Conservation (phyloP, 2,113 vertebrate genomes). For the Pagrus major region DNA sequence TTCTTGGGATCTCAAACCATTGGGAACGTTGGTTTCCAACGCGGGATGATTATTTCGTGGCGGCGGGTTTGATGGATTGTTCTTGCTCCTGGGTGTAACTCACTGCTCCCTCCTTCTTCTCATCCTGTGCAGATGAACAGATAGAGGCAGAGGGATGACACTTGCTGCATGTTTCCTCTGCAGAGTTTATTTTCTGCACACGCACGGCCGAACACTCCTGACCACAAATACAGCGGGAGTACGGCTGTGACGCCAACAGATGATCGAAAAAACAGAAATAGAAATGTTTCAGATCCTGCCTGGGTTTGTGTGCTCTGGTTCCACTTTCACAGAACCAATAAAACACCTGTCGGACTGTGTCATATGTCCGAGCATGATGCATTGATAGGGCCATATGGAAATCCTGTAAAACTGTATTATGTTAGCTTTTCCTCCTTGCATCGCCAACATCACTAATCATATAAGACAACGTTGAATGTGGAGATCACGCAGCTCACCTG, state of each 20-base stretch:
- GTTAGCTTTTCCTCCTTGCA: no score
- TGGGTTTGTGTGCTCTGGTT: neutral
- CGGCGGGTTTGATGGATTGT: neutral
- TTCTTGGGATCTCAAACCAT: neutral
- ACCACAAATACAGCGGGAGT: neutral
- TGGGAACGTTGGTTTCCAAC: neutral
- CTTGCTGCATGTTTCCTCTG: neutral
- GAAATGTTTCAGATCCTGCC: constrained; percentile 14
- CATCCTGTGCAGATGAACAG: constrained; percentile 19
- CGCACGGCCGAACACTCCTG: neutral
- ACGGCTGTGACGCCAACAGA: neutral
- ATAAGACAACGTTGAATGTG: no score
- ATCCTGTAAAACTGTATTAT: no score
- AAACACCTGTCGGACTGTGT: neutral
- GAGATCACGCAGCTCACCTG: no score
- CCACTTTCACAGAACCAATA: neutral
- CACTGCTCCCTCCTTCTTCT: constrained; percentile 13
- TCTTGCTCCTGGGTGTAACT: neutral
- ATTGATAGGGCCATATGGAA: no score
- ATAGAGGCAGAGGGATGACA: neutral
- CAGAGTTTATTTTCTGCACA: neutral
- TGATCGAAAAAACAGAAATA: constrained; percentile 5
- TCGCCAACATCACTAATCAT: no score
- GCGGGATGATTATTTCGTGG: neutral
- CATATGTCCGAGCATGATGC: no score